These are phyloP conservation scores for Drosophila pseudotalamancana DNA, from an alignment of 2,888 invertebrate genomes.

Conservation along the genomic window DNA sequence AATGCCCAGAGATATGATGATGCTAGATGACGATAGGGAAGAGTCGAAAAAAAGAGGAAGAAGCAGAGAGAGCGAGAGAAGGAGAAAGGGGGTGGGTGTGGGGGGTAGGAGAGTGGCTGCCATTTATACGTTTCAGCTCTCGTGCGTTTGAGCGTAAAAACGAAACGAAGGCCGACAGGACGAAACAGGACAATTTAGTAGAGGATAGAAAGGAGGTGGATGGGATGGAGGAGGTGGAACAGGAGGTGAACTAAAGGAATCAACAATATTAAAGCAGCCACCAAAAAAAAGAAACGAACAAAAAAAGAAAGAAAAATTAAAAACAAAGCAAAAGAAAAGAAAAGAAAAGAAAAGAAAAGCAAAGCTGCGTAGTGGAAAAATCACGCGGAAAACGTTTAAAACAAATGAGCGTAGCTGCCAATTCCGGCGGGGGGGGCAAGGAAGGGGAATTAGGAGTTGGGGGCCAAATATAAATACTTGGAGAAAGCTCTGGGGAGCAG, in stretches of 20 bases:
- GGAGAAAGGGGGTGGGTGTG: neutral
- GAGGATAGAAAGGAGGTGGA: neutral
- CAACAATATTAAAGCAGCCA: constrained; percentile 73
- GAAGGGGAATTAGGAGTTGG: neutral
- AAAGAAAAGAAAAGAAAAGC: constrained; percentile 4
- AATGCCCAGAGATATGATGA: constrained; percentile 57
- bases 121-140: constrained; percentile 80
- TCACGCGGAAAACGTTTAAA: constrained; percentile 65
- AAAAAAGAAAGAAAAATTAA: constrained; percentile 35
- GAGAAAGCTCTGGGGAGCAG: constrained; percentile 53
- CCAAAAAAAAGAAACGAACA: constrained; percentile 21
- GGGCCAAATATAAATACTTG: constrained; percentile 35
- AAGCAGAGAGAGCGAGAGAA: neutral
- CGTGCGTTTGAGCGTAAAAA: constrained; percentile 80
- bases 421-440: constrained; percentile 11
- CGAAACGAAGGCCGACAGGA: constrained; percentile 61
- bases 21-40: constrained; percentile 49
- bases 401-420: constrained; percentile 60
- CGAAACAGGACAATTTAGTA: constrained; percentile 1
- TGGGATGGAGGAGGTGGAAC: neutral
- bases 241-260: constrained; percentile 71
- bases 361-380: constrained; percentile 49
- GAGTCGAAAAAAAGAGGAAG: neutral
- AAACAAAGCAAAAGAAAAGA: constrained; percentile 13
- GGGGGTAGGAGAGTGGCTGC: constrained; percentile 52